Conservation (phyloP, 2,888 invertebrate species). For the Bellardia bayeri region DNA sequence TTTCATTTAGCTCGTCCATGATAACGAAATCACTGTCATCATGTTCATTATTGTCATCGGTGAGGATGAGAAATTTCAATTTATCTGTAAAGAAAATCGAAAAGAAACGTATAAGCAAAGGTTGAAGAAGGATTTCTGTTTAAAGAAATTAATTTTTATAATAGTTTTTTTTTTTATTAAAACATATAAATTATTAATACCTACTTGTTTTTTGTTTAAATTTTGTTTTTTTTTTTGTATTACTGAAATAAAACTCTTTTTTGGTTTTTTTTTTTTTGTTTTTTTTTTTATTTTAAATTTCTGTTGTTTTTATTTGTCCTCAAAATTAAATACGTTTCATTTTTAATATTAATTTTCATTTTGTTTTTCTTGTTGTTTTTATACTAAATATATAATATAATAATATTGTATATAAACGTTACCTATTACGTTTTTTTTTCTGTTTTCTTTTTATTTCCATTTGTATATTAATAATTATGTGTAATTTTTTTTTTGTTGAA, state of each 20-base stretch:
- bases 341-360: conserved; percentile 71
- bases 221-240: not conserved
- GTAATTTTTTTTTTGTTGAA: conserved; percentile 68
- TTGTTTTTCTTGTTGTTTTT: conserved; percentile 75
- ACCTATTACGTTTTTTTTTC: conserved; percentile 65
- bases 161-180: not conserved
- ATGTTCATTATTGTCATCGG: conserved; percentile 21
- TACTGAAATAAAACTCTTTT: conserved; percentile 71
- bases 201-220: not conserved
- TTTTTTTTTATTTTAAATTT: conserved; percentile 80
- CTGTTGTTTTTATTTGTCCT: conserved; percentile 78
- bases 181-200: not conserved
- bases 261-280: conserved; percentile 73
- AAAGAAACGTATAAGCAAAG: conserved; percentile 50
- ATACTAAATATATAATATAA: conserved; percentile 80
- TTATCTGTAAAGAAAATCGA: conserved; percentile 65
- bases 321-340: conserved; percentile 73
- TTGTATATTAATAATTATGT: conserved; percentile 72
- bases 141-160: not conserved
- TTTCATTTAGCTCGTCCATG: conserved; percentile 56
- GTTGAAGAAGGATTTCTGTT: conserved; percentile 20
- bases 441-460: conserved; percentile 36
- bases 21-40: conserved; percentile 57
- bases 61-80: conserved; percentile 57
- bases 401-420: conserved; percentile 80